These are phyloP conservation scores for Tubulanus polymorphus DNA, from an alignment of 2,888 invertebrate species.

Conservation along the genomic window DNA sequence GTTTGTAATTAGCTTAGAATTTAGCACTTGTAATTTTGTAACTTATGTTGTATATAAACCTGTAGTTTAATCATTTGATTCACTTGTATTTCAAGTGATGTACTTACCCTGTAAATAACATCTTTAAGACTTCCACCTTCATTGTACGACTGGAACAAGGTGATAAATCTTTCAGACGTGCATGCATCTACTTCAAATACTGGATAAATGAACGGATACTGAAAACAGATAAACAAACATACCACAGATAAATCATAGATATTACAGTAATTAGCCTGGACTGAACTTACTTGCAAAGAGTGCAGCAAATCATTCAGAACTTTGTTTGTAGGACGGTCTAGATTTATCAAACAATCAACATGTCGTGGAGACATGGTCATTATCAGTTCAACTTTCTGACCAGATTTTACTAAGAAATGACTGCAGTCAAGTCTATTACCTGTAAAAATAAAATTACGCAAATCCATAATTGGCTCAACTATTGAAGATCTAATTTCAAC, in stretches of 20 bases:
- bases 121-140: slow-evolving; percentile 83
- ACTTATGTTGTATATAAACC: background rate
- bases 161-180: slow-evolving; percentile 57
- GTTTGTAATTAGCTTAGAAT: background rate
- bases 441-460: slow-evolving; percentile 35
- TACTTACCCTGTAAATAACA: slow-evolving; percentile 75
- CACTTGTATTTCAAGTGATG: background rate
- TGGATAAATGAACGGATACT: slow-evolving; percentile 90
- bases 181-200: slow-evolving; percentile 78
- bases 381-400: no score
- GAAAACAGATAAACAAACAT: slow-evolving; percentile 60
- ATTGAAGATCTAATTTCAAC: no score
- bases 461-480: no score
- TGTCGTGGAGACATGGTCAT: no score
- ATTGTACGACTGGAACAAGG: slow-evolving; percentile 79
- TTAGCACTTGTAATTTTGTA: background rate
- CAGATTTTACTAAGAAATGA: no score
- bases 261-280: background rate
- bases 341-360: background rate
- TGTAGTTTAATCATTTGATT: background rate
- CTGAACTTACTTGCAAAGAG: background rate
- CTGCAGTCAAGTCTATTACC: slow-evolving; percentile 75
- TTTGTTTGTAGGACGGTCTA: background rate
- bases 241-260: background rate
- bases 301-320: background rate